Evolutionary conservation across 2,888 invertebrate genomes (phyloP), one percentile per base, ranked within the genome.

Genomic region (Yponomeuta plumbellus): DNA sequence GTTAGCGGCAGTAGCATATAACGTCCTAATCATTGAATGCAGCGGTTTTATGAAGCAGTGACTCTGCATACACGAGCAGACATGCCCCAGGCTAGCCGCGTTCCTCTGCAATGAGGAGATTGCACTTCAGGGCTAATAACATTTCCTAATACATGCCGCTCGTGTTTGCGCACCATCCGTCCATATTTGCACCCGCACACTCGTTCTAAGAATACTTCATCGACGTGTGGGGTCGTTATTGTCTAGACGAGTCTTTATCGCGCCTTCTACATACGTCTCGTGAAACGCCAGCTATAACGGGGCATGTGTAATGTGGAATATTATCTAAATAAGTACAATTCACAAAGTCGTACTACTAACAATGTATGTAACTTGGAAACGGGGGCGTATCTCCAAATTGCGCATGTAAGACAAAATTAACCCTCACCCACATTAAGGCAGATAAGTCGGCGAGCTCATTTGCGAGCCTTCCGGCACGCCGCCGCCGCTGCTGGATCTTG

Each of bases 391-490:
- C 88, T 88, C 81, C 81, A 84, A 88, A 89, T 89, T 87, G 89
- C 88, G 87, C 88, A 87, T 88, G 89, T 89, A 86, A 89, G 89
- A 84, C 88, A 78, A 87, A 89, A 90, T 91, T 90, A 90, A 90
- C 91, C 91, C 90, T 86, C 85, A 81, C 87, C 86, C 87, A 85
- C 89, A 90, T 89, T 89, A 90, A 85, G 81, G 80, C 83, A 89
- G 90, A 91, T 91, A 91, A 91, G 86, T 91, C 88, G 85, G 84
- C 81, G 87, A 88, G 91, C 91, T 91, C 90, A 91, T 90, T 91
- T 91, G 90, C 89, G 88, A 84, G 88, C 89, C 90, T 90, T 89
- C 89, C 89, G 90, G 88, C 88, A 83, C 84, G 80, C 74, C 87
- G 85, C 86, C 84, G 80, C 74, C 87, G 85, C 86, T 86, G 88